phyloP scores from a whole-genome alignment of 2,113 vertebrate genomes.

The Xenopus borealis region DNA sequence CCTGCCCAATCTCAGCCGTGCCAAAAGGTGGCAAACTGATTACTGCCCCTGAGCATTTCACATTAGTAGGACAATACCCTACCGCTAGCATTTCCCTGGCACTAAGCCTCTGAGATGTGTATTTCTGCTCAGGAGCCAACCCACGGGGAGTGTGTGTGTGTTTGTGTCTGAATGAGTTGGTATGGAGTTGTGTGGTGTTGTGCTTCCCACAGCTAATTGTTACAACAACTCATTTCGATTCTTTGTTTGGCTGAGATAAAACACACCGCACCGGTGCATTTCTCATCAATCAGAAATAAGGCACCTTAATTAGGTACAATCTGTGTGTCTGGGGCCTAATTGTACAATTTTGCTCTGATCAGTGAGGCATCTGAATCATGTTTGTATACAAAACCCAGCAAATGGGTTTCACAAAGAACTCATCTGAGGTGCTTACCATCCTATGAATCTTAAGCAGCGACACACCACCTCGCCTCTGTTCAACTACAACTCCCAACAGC shows the following conservation, averaged over 20 bases:
- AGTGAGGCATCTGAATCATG: background rate
- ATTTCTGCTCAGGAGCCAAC: background rate
- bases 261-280: constrained; percentile 5
- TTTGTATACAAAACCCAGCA: constrained; percentile 1
- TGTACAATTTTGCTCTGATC: background rate
- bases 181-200: background rate
- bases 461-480: no score
- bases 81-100: no score
- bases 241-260: constrained; percentile 3
- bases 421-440: no score
- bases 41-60: no score
- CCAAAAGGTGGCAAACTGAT: no score
- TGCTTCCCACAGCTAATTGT: background rate
- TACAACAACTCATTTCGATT: background rate
- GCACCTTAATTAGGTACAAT: background rate
- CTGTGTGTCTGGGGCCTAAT: background rate
- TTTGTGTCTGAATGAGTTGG: background rate
- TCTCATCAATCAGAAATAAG: background rate
- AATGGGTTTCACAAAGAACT: no score
- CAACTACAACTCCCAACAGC: no score
- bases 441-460: no score
- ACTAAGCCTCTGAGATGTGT: no score
- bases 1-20: no score
- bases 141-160: background rate
- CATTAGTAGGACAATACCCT: no score